Evolutionary conservation across 2,888 invertebrate genomes (phyloP), one percentile per base, ranked within the genome.

Genomic region (Cinara cedri): DNA sequence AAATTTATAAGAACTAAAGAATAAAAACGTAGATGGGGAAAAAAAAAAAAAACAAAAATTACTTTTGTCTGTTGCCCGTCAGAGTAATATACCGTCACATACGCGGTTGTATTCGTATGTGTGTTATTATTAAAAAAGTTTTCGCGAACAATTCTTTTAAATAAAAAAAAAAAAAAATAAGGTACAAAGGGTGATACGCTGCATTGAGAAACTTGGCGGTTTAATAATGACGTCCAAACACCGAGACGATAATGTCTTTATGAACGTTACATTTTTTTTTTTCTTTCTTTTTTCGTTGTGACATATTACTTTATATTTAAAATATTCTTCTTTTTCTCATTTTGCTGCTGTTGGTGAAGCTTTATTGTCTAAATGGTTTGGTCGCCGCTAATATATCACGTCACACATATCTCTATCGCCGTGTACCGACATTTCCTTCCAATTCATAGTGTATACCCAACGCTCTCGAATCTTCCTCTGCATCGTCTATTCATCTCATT

Each of bases 51-150:
- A 49, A 24, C 9, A 49, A 66, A 46, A 24, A 57, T 57, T 19
- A 46, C 60, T 16, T 24, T 72, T 49, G 72, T 72, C 74, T 63
- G 51, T 63, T 42, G 42, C 21, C 63, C 63, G 42, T 74, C 63
- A 51, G 34, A 2, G 10, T 54, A 54, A 19, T 46, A 10, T 34
- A 34, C 34, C 34, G 3, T 3, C 34, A 34, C 34, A 34, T 6
- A 34, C 34, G 34, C 34, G 34, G 34, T 10, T 1, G 16, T n/a
- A 46, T n/a, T 3, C n/a, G 26, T 19, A 14, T 24, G 71, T 16
- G 71, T 6, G 34, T 57, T 72, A 46, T 72, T 60, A 60, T 24
- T 46, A 68, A 70, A 71, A 72, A 72, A 72, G 57, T 72, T 72
- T 72, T 42, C n/a, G 10, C 21, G 24, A 6, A 10, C 4, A 42